These are phyloP conservation scores for Bettongia penicillata DNA, from an alignment of 2,113 vertebrate genomes.

Conservation along the genomic window DNA sequence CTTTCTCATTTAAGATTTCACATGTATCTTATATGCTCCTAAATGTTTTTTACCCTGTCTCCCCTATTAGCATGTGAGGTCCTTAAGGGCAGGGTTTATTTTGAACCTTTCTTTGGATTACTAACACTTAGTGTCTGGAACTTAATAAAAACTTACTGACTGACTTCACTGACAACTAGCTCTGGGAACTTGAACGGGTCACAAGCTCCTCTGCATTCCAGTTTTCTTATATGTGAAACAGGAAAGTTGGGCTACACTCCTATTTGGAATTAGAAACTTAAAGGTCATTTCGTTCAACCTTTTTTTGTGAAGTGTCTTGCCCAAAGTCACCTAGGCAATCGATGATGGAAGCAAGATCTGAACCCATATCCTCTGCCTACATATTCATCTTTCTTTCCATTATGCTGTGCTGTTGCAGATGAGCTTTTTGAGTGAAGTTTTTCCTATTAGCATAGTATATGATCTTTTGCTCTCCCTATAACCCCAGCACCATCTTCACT, in stretches of 20 bases:
- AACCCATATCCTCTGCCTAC: background rate
- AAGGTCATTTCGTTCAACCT: background rate
- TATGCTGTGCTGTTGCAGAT: background rate
- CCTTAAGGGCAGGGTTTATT: background rate
- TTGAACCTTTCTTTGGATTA: background rate
- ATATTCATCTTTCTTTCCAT: background rate
- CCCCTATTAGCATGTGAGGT: background rate
- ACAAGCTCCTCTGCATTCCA: background rate
- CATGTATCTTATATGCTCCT: background rate
- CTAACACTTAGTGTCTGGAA: background rate
- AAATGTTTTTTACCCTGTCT: background rate
- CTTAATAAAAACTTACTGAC: background rate
- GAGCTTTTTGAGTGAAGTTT: background rate
- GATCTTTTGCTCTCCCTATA: background rate
- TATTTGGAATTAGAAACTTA: background rate
- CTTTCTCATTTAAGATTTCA: background rate
- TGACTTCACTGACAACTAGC: too few species aligned
- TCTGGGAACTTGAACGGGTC: background rate
- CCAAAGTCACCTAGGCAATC: background rate
- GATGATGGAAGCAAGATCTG: background rate
- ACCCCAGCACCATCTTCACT: background rate
- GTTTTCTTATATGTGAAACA: slow-evolving; percentile 8
- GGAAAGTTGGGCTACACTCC: background rate
- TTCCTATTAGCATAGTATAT: background rate
- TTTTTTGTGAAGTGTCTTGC: background rate